These are phyloP conservation scores for Heliconius ethilla DNA, from an alignment of 2,888 invertebrate species.

Conservation along the genomic window DNA sequence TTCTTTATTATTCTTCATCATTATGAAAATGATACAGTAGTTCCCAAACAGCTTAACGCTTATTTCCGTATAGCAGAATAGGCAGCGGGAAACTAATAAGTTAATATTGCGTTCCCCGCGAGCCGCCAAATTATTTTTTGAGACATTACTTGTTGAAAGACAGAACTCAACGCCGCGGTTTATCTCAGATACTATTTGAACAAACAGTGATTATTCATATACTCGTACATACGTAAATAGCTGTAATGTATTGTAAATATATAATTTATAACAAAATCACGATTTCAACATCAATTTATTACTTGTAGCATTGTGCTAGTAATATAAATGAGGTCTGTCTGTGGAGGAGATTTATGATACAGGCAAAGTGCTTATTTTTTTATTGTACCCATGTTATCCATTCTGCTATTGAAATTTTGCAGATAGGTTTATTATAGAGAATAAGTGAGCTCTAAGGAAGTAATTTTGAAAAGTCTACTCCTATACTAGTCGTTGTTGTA, in stretches of 20 bases:
- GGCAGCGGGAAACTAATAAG: too few relatives aligned
- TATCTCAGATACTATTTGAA: background rate
- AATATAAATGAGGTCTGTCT: constrained; percentile 7
- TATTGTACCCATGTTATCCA: background rate
- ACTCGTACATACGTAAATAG: background rate
- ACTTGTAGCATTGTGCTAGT: background rate
- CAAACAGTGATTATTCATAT: background rate
- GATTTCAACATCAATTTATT: constrained; percentile 11
- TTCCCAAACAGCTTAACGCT: too few relatives aligned
- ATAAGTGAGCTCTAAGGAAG: background rate
- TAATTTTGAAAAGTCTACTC: background rate
- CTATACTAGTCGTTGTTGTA: background rate
- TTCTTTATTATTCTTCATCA: background rate
- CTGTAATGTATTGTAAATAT: background rate
- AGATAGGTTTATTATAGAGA: constrained; percentile 1
- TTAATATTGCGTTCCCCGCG: background rate
- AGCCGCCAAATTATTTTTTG: background rate
- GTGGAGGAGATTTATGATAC: constrained; percentile 5
- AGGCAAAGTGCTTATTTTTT: background rate
- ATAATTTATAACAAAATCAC: constrained; percentile 10
- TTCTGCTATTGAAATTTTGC: background rate
- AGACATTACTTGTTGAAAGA: background rate
- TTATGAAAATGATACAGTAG: too few relatives aligned
- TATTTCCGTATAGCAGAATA: too few relatives aligned
- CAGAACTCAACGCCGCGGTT: background rate